Evolutionary conservation across 2,888 invertebrate species (phyloP).

Genomic region (Drosophila multiciliata): DNA sequence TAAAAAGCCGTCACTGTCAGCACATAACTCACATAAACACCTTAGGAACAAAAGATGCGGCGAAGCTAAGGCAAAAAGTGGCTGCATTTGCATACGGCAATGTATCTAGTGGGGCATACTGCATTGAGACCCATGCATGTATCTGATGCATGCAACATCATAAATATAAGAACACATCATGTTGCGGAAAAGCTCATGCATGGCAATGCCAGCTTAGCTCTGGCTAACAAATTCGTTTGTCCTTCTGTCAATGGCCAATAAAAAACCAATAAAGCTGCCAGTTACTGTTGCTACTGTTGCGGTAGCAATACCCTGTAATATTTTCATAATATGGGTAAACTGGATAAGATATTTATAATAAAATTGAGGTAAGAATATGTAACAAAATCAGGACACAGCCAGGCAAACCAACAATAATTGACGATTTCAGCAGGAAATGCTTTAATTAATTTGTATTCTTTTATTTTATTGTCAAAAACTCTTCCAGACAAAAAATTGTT

Average conservation of each 20-base stretch:
- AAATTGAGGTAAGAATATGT: neutral
- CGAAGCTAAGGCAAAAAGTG: constrained; percentile 43
- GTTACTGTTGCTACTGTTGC: constrained; percentile 34
- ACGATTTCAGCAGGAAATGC: neutral
- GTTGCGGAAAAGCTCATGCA: constrained; percentile 47
- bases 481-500: neutral
- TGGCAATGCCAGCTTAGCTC: constrained; percentile 35
- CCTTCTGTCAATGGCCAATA: constrained; percentile 84
- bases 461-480: neutral
- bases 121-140: constrained; percentile 12
- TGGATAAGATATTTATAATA: neutral
- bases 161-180: constrained; percentile 59
- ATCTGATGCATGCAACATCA: constrained; percentile 60
- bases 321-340: neutral
- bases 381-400: neutral
- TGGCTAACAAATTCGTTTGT: constrained; percentile 79
- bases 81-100: constrained; percentile 66
- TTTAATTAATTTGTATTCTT: neutral
- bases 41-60: constrained; percentile 52
- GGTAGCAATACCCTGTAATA: constrained; percentile 1
- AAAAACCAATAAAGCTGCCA: constrained; percentile 81
- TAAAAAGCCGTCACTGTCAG: constrained; percentile 47
- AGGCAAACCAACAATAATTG: neutral
- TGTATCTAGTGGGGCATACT: constrained; percentile 29
- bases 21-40: constrained; percentile 77